Evolutionary conservation across 2,113 vertebrate species (phyloP).

Genomic region (Stomatorhinus ivindoensis): DNA sequence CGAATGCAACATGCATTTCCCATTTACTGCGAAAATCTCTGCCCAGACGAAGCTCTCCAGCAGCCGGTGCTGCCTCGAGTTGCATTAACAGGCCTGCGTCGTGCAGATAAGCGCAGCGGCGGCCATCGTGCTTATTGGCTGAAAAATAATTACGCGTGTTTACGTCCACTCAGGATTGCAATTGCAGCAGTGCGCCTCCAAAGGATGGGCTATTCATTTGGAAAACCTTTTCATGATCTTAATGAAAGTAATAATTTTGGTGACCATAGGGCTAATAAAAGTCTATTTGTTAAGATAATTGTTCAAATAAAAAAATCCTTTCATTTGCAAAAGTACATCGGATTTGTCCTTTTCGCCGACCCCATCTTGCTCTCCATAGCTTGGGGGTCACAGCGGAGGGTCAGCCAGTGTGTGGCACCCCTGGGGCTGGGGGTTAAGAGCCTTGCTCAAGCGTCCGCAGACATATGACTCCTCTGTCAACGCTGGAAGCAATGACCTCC

Average conservation of each 20-base stretch:
- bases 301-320: not conserved
- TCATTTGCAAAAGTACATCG: not conserved
- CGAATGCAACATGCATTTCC: not conserved
- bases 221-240: conserved; percentile 22
- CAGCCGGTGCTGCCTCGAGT: conserved; percentile 34
- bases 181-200: not conserved
- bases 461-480: not conserved
- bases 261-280: not conserved
- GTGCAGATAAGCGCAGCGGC: conserved; percentile 43
- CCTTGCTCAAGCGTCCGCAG: not conserved
- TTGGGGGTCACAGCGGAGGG: not conserved
- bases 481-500: not conserved
- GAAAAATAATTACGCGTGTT: conserved; percentile 37
- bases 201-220: conserved; percentile 45
- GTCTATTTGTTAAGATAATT: not conserved
- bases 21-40: not conserved
- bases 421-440: not conserved
- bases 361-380: not conserved
- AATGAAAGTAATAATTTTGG: not conserved
- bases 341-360: not conserved
- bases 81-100: conserved; percentile 48
- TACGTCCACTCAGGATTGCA: not conserved
- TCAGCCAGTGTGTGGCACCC: not conserved
- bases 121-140: conserved; percentile 37
- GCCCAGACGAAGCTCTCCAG: conserved; percentile 29